Evolutionary conservation across 2,888 invertebrate species (phyloP).

Genomic region (Mimachlamys varia): DNA sequence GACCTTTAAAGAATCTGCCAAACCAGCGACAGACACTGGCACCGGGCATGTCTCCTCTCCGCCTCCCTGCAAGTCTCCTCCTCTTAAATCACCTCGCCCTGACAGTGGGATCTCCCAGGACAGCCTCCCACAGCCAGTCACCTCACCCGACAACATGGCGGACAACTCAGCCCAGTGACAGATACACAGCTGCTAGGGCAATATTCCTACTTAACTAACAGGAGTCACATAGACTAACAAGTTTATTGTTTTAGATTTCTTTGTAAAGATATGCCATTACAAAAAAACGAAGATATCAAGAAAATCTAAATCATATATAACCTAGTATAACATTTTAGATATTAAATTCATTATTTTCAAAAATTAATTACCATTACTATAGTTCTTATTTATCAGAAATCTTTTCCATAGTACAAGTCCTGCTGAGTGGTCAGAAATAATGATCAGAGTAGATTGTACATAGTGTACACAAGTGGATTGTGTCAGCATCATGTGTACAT

Average conservation of each 20-base stretch:
- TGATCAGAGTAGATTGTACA: neutral
- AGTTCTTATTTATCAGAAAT: neutral
- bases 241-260: neutral
- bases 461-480: neutral
- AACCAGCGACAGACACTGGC: slow-evolving; percentile 68
- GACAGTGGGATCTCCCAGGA: slow-evolving; percentile 41
- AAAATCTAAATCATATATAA: neutral
- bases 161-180: neutral
- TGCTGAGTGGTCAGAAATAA: neutral
- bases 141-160: neutral
- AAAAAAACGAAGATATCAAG: neutral
- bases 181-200: neutral
- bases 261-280: neutral
- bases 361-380: neutral
- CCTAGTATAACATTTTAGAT: neutral
- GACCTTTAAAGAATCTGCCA: slow-evolving; percentile 69
- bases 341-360: neutral
- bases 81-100: slow-evolving; percentile 37
- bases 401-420: neutral
- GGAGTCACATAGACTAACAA: neutral
- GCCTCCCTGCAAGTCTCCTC: neutral
- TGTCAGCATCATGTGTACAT: neutral
- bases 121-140: neutral
- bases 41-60: slow-evolving; percentile 51
- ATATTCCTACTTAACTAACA: neutral